Base-by-base conservation (phyloP, 2,113 vertebrate genomes). In the Dipodomys merriami region DNA sequence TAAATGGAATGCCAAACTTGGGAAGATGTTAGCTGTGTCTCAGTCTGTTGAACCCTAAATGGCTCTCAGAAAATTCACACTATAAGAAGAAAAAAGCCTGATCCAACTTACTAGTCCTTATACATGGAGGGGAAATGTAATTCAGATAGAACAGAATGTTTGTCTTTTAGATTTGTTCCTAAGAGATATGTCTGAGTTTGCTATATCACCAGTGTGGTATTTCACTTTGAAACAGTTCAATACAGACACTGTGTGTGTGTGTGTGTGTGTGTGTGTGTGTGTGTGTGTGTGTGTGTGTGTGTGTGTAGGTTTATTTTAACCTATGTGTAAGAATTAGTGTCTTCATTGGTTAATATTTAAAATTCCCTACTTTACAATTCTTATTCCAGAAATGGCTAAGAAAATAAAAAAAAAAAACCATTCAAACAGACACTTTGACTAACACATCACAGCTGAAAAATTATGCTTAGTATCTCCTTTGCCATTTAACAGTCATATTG, bases 181-280 rank as follows among this genome's bases (percentile, higher is more conserved):
- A 29, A 20, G 39, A 67, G 68, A 20, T 72, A 29, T 29, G 29
- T 44, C 86, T 78, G 27, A 44, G 20, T 53, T 46, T 86, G 22
- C 19, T 23, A 13, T 35, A 68, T 20, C 29, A 7, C 30, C 88
- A 53, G 39, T 65, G 15, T 64, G 12, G 22, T 23, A 85, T 69
- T 95, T 95, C 83, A 72, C 68, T 96, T 95, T 82, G 39, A 96
- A 88, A 39, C 10, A 81, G 27, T 82, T 95, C 23, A 27, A 3
- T 57, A 67, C 72, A n/a, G 12, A 83, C 20, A 85, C 69, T 46
- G 20, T 74, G 60, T n/a, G n/a, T n/a, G 44, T 49, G 9, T 65
- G 39, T 93, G 13, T 77, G 4, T 68, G 6, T 44, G 18, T 23
- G 4, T 68, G 6, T 44, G 18, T 23, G 4, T 68, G 6, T 44